phyloP scores from a whole-genome alignment of 2,888 invertebrate species.

The Pachliopta kotzebuea region DNA sequence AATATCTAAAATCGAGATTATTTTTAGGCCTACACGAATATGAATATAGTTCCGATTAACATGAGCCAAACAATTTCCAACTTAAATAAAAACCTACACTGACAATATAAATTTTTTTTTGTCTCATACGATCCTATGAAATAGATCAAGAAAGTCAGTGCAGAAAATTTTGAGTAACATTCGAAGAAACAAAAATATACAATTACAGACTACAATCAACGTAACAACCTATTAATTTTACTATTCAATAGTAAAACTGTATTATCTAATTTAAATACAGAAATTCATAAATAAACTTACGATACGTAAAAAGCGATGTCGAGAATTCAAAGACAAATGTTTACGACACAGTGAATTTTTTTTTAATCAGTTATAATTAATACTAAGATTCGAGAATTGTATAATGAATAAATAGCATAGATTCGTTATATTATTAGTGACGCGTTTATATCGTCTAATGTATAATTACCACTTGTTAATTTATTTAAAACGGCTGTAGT shows the following conservation, averaged over 20 bases:
- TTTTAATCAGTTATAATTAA: constrained; percentile 9
- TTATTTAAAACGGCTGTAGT: background rate
- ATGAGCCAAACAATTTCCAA: constrained; percentile 16
- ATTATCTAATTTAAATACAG: constrained; percentile 56
- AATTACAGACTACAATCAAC: constrained; percentile 67
- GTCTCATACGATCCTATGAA: background rate
- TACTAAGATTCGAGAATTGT: constrained; percentile 25
- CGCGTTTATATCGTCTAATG: constrained; percentile 5
- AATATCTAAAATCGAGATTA: constrained; percentile 58
- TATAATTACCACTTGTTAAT: constrained; percentile 5
- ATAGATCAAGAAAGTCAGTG: background rate
- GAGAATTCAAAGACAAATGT: constrained; percentile 53
- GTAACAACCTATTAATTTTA: constrained; percentile 76
- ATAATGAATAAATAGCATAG: constrained; percentile 13
- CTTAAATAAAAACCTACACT: constrained; percentile 12
- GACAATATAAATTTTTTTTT: background rate
- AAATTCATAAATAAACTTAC: constrained; percentile 54
- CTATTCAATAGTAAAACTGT: constrained; percentile 74
- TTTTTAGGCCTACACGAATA: constrained; percentile 58
- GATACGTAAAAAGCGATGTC: constrained; percentile 70
- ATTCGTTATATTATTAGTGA: constrained; percentile 8
- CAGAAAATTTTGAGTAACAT: constrained; percentile 25
- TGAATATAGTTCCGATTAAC: constrained; percentile 33
- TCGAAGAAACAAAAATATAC: constrained; percentile 72
- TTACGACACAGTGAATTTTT: constrained; percentile 27